Evolutionary conservation across 2,113 vertebrate species (phyloP).

Genomic region (Perognathus longimembris): DNA sequence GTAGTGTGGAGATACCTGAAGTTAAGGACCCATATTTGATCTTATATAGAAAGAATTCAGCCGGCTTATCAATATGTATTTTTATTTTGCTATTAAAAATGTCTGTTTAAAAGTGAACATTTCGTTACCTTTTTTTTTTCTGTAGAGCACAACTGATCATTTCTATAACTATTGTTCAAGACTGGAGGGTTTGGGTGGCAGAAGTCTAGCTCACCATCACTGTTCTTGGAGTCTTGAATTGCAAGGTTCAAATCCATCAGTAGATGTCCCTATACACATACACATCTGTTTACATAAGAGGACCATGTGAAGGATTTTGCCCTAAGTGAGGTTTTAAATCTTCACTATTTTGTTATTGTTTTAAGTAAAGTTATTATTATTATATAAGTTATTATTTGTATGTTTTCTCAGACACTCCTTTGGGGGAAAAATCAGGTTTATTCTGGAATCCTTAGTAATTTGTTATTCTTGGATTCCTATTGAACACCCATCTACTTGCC

Average conservation of each 20-base stretch:
- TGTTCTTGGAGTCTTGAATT: not conserved
- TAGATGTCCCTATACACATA: not conserved
- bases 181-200: not conserved
- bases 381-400: too few relatives aligned
- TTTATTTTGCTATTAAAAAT: not conserved
- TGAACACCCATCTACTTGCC: constrained; percentile 64
- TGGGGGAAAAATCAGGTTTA: constrained; percentile 34
- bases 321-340: not conserved
- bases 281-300: not conserved
- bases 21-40: not conserved
- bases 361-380: too few relatives aligned
- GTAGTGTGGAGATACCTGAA: not conserved
- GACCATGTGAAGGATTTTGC: not conserved
- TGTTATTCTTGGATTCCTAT: constrained; percentile 55
- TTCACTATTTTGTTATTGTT: constrained; percentile 5
- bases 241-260: constrained; percentile 1
- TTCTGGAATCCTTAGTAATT: not conserved
- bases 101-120: constrained; percentile 9
- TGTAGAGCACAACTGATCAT: constrained; percentile 9
- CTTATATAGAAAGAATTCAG: not conserved
- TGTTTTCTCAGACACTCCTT: constrained; percentile 37
- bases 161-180: not conserved
- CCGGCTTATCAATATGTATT: not conserved
- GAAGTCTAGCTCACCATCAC: not conserved
- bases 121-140: not conserved